phyloP scores from a whole-genome alignment of 2,797 vertebrate species.

The Dendrocincla fuliginosa region DNA sequence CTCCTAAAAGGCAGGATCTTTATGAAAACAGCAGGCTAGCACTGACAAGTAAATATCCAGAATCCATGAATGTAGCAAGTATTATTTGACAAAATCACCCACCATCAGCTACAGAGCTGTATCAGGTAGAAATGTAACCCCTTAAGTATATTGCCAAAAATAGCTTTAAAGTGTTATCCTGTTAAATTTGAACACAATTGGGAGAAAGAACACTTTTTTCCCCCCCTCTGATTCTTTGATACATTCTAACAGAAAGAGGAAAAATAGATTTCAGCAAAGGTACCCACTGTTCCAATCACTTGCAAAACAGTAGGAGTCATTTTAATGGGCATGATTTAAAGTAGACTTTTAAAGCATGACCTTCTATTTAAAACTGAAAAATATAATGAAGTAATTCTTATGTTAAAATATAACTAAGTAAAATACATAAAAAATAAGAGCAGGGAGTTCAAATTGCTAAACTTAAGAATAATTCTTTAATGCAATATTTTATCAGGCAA shows the following conservation, averaged over 20 bases:
- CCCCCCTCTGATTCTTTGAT: not conserved
- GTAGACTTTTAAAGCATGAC: not conserved
- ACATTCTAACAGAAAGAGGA: not conserved
- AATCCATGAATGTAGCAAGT: not conserved
- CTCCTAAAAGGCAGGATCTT: not conserved
- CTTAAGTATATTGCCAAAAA: constrained; percentile 1
- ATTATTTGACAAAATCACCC: not conserved
- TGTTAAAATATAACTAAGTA: not conserved
- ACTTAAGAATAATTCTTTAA: not conserved
- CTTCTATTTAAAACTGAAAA: not conserved
- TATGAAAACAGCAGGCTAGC: not conserved
- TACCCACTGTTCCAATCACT: constrained; percentile 27
- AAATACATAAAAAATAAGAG: not conserved
- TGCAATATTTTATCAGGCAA: not conserved
- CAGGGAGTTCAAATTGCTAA: not conserved
- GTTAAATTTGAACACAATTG: not conserved
- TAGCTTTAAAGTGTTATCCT: not conserved
- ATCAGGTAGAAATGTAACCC: not conserved
- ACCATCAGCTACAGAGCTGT: not conserved
- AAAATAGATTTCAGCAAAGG: constrained; percentile 19
- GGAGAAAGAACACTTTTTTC: not conserved
- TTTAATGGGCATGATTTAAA: constrained; percentile 41
- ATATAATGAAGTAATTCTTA: not conserved
- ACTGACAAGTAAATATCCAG: not conserved
- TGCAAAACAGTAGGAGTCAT: constrained; percentile 34